Evolutionary conservation across 2,113 vertebrate genomes (phyloP).

Genomic region (Sapayoa aenigma): DNA sequence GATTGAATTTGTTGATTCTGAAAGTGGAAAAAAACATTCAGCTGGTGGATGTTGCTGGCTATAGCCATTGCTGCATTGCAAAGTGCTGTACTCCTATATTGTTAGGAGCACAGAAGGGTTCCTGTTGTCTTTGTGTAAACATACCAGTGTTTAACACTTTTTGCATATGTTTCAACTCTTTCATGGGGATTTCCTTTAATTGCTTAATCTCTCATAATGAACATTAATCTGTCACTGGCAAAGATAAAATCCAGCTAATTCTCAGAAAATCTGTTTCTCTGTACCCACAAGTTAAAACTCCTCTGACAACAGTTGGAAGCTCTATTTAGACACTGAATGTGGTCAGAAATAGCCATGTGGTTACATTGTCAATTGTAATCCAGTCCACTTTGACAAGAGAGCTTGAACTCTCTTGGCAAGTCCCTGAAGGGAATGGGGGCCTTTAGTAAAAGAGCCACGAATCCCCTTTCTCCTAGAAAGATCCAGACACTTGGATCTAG

Average conservation of each 20-base stretch:
- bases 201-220: constrained; percentile 30
- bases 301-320: not conserved
- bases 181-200: not conserved
- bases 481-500: not conserved
- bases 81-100: not conserved
- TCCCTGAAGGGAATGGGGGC: not conserved
- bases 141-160: not conserved
- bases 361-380: fast-evolving
- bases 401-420: not conserved
- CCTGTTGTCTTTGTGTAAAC: not conserved
- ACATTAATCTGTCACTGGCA: constrained; percentile 14
- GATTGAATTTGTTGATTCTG: not conserved
- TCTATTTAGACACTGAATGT: not conserved
- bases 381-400: not conserved
- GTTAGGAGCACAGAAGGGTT: not conserved
- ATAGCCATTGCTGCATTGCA: not conserved
- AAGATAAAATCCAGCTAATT: constrained; percentile 26
- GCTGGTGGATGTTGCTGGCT: not conserved
- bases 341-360: not conserved
- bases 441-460: not conserved
- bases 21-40: not conserved
- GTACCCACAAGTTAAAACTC: not conserved
- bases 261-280: constrained; percentile 17
- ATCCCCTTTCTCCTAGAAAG: not conserved
- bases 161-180: not conserved